Percentiles rank a stretch among this genome's conserved stretches.
Evolutionary conservation across 2,113 vertebrate genomes (phyloP).

Genomic region (Ceyx cyanopectus): DNA sequence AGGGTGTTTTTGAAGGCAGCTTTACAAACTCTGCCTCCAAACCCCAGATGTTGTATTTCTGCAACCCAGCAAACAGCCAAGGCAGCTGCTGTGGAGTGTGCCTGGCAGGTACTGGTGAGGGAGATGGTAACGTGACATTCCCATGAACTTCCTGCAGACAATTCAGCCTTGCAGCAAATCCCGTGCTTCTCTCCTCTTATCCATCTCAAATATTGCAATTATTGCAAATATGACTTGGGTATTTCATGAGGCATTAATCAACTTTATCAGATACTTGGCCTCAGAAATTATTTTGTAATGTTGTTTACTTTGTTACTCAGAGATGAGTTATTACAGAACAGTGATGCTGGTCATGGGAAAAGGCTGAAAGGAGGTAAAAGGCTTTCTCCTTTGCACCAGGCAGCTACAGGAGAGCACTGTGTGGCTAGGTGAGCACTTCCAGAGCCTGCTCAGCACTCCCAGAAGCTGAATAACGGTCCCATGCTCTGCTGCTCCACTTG

Average conservation of each 20-base stretch:
- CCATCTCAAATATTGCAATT: slow-evolving; percentile 67
- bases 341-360: slow-evolving; percentile 14
- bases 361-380: slow-evolving; percentile 46
- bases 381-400: slow-evolving; percentile 25
- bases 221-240: slow-evolving; percentile 56
- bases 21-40: neutral
- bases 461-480: neutral
- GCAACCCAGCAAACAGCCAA: neutral
- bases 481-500: neutral
- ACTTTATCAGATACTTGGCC: slow-evolving; percentile 64
- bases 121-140: slow-evolving; percentile 31
- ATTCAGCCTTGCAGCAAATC: slow-evolving; percentile 48
- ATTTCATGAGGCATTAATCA: slow-evolving; percentile 64
- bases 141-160: slow-evolving; percentile 65
- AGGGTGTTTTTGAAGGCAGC: neutral
- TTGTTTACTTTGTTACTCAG: slow-evolving; percentile 71
- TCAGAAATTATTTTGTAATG: slow-evolving; percentile 68
- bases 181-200: slow-evolving; percentile 61
- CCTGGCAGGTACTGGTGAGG: slow-evolving; percentile 14
- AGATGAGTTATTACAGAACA: slow-evolving; percentile 31
- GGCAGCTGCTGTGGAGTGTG: neutral
- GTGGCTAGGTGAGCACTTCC: slow-evolving; percentile 18
- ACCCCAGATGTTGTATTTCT: neutral
- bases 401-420: neutral
- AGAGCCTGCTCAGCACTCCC: neutral